These are phyloP conservation scores for Centropus unirufus DNA, from an alignment of 2,113 vertebrate genomes.

Conservation along the genomic window DNA sequence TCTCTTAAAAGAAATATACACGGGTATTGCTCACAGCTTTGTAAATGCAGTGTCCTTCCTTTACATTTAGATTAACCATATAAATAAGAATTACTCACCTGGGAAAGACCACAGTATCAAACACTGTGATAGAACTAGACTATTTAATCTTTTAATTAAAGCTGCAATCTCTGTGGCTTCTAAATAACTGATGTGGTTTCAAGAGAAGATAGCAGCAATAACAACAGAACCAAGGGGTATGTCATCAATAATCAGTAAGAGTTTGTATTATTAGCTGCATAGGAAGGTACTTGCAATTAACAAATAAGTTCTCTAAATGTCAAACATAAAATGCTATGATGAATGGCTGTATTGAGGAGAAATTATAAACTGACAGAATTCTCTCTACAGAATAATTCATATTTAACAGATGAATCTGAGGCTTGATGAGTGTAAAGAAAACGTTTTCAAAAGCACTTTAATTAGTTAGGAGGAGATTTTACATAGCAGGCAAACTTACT, in stretches of 20 bases:
- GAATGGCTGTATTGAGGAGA: not conserved
- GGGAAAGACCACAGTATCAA: not conserved
- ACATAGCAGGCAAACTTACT: not conserved
- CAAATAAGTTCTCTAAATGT: not conserved
- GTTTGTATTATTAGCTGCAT: not conserved
- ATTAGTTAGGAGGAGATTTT: not conserved
- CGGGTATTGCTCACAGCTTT: conserved; percentile 63
- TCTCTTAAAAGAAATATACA: not conserved
- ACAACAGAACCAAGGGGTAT: not conserved
- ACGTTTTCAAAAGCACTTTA: conserved; percentile 1
- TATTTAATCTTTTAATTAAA: conserved; percentile 14
- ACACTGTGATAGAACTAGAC: conserved; percentile 13
- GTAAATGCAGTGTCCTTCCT: conserved; percentile 64
- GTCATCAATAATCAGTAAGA: conserved; percentile 34
- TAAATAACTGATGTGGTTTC: conserved; percentile 12
- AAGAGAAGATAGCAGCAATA: not conserved
- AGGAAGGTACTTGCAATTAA: conserved; percentile 3
- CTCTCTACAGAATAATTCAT: not conserved
- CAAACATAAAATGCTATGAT: conserved; percentile 20
- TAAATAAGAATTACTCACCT: not conserved
- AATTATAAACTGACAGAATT: not conserved
- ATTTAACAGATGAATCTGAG: not conserved
- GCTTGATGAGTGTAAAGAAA: not conserved
- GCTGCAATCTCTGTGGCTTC: conserved; percentile 9
- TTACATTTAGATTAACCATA: conserved; percentile 52